Base-by-base conservation (phyloP, 2,797 vertebrate species). In the Danionella dracula region DNA sequence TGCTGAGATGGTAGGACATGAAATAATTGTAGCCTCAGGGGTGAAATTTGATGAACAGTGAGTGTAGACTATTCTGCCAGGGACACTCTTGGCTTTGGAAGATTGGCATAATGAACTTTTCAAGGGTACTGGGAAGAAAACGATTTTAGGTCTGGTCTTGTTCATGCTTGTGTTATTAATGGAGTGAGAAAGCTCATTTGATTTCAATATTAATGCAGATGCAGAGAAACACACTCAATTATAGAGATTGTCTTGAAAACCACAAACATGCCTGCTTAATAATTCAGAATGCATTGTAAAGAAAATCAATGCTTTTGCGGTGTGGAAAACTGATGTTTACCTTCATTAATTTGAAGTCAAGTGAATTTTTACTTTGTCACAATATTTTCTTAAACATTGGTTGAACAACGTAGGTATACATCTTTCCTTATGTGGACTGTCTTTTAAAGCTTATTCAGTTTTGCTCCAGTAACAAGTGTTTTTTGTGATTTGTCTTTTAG, bases 1-100 rank as follows among this genome's bases (percentile, higher is more conserved):
- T n/a, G n/a, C n/a, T n/a, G n/a, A n/a, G 46, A 48, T 48, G 58
- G 45, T 4, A 2, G 41, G 57, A 50, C 40, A 68, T 66, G 21
- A 17, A 75, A 59, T 79, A 77, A 83, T 77, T 78, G 62, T 78
- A 74, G 76, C 78, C 74, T 63, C 68, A 69, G 76, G 76, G 76
- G 31, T 12, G 8, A 60, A 5, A 29, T 29, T 54, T 79, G 79
- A 83, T 74, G 38, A 70, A 83, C 74, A 10, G 20, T 40, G 21
- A 71, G 56, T 62, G 40, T 20, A 40, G 38, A 35, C 34, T 23
- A 48, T 61, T 68, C 61, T 78, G 64, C 63, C 68, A 75, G 61
- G 23, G 41, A 23, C 29, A 66, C 37, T 8, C 41, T 40, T 40
- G 17, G 61, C 45, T 66, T 40, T 35, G 27, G 31, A 70, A 29